Evolutionary conservation across 2,888 invertebrate species (phyloP).

Genomic region (Xestia sexstrigata): DNA sequence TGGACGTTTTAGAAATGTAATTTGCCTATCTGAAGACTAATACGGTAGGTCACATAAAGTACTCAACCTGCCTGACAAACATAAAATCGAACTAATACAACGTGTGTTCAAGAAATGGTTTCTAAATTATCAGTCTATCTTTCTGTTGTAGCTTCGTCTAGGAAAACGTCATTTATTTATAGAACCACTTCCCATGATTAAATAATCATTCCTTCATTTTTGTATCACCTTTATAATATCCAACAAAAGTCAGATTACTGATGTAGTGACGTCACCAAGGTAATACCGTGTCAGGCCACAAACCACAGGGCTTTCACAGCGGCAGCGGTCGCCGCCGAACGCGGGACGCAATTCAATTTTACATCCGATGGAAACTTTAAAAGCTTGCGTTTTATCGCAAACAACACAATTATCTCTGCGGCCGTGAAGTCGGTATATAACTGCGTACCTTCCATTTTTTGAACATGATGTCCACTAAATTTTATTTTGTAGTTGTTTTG

Average conservation of each 20-base stretch:
- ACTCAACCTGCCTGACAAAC: not conserved
- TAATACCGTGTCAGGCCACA: slow-evolving; percentile 35
- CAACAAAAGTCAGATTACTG: slow-evolving; percentile 15
- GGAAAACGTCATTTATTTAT: no score
- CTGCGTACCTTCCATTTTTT: not conserved
- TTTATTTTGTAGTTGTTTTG: not conserved
- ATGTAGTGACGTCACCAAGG: slow-evolving; percentile 46
- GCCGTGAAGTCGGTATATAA: not conserved
- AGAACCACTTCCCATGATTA: no score
- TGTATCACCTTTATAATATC: slow-evolving; percentile 1
- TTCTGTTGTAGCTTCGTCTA: no score
- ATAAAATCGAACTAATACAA: not conserved
- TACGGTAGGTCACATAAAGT: not conserved
- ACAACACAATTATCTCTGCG: slow-evolving; percentile 17
- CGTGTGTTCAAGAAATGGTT: no score
- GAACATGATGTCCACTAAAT: not conserved
- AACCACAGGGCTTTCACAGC: slow-evolving; percentile 67
- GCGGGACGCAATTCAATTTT: slow-evolving; percentile 79
- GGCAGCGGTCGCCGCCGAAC: slow-evolving; percentile 52
- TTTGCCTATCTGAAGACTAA: not conserved
- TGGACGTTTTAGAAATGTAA: not conserved
- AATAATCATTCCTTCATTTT: no score
- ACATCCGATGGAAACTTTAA: slow-evolving; percentile 70
- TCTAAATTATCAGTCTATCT: no score
- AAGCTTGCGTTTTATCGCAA: slow-evolving; percentile 66